A percentile compares a stretch with the other conserved stretches of the same genome.
Evolutionary conservation across 2,797 vertebrate species (phyloP).

Genomic region (Tapirus indicus): DNA sequence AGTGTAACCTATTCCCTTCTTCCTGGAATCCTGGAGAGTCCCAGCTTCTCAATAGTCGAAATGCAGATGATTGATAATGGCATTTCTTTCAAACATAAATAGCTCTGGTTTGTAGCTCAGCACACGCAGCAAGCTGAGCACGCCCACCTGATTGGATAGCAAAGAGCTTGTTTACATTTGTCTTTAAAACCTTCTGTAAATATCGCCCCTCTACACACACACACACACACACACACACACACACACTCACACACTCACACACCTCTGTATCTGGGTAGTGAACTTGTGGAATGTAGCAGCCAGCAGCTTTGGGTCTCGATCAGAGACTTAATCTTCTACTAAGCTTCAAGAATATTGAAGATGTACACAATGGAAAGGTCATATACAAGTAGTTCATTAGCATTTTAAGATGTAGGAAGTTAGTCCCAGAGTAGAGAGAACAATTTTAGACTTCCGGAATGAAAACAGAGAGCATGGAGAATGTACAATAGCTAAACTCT

Average conservation of each 20-base stretch:
- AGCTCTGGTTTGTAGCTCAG: slow-evolving; percentile 65
- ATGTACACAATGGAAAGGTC: neutral
- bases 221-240: no score
- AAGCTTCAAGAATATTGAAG: slow-evolving; percentile 39
- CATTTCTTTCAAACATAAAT: slow-evolving; percentile 68
- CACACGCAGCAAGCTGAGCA: slow-evolving; percentile 49
- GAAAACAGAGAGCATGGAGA: slow-evolving; percentile 30
- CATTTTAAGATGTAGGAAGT: slow-evolving; percentile 54
- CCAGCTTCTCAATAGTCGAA: slow-evolving; percentile 61
- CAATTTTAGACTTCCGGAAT: slow-evolving; percentile 31
- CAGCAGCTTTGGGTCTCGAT: slow-evolving; percentile 54
- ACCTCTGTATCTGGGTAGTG: neutral
- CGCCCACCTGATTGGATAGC: slow-evolving; percentile 51
- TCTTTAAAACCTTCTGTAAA: slow-evolving; percentile 65
- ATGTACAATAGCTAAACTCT: neutral
- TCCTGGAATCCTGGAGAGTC: slow-evolving; percentile 55
- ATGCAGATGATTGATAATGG: slow-evolving; percentile 72
- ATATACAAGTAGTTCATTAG: neutral
- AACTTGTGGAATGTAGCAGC: slow-evolving; percentile 42
- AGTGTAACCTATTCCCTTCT: slow-evolving; percentile 62
- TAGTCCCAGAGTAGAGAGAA: neutral
- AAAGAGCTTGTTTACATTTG: slow-evolving; percentile 59
- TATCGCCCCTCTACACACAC: neutral
- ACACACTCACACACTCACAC: no score
- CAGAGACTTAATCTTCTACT: neutral